Evolutionary conservation across 2,797 vertebrate genomes (phyloP), one percentile per base, ranked within the genome.

Genomic region (Ctenopoma kingsleyae): DNA sequence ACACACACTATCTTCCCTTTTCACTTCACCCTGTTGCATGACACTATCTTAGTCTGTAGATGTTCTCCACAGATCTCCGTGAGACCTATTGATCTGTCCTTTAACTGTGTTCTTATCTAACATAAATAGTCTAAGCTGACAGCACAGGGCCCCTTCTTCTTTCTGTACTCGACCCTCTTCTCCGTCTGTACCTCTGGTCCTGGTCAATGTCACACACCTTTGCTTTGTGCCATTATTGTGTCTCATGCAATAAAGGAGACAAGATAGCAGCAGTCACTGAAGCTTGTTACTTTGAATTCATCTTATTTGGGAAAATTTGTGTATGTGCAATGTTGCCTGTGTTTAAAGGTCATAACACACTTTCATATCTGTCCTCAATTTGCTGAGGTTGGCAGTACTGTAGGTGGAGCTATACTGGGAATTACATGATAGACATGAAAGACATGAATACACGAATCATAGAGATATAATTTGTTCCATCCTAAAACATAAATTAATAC

Each of bases 71-170:
- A 46, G n/a, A 66, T 65, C 48, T 63, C 22, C 44, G 38, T 55
- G 58, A 75, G 65, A 49, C 16, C 30, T 55, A 80, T 83, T 59
- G 86, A 84, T 84, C 55, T 43, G 72, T 69, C 63, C 68, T 82
- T 76, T 74, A 54, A 49, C 55, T 3, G 5, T 32, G 57, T 56
- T 81, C 67, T 86, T 85, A 84, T 83, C 71, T 58, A 51, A 70
- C 51, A 64, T 35, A 44, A 80, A 67, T 71, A 71, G 73, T 65
- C 73, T 41, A 32, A 76, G 59, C 74, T 58, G 80, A 83, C 63
- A 59, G 63, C 63, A 32, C 44, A 63, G 40, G 43, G 36, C 67
- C 68, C 30, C 36, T 35, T 50, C 47, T 52, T 32, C 41, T 57
- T n/a, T 69, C 49, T 56, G 50, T 19, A 16, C 11, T 10, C 2